Conservation (phyloP, 2,888 invertebrate species). For the Drosophila nigricruria region DNA sequence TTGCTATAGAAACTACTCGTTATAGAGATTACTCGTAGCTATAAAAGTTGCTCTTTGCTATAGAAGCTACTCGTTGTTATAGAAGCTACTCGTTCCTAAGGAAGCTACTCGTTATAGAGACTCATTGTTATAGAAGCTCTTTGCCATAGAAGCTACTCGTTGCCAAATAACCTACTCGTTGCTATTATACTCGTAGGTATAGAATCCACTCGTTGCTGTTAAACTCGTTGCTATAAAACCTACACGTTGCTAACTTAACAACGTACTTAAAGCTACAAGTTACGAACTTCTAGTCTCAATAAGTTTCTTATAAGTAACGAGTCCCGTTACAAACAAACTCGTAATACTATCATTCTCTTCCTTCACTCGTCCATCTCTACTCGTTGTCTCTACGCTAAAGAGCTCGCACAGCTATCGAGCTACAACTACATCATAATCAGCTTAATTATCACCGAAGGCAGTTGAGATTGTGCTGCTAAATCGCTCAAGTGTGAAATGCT, state of each 20-base stretch:
- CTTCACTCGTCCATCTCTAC: too few relatives aligned
- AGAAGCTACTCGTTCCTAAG: not conserved
- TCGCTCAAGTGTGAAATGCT: slow-evolving; percentile 55
- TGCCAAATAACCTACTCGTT: not conserved
- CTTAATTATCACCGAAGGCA: slow-evolving; percentile 6
- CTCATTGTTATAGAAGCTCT: not conserved
- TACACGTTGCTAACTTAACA: not conserved
- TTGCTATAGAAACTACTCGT: not conserved
- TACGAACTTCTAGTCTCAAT: not conserved
- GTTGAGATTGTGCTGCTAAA: slow-evolving; percentile 38
- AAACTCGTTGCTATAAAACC: not conserved
- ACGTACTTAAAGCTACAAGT: not conserved
- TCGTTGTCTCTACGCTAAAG: not conserved
- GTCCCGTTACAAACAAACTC: not conserved
- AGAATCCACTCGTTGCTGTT: not conserved
- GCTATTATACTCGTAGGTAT: not conserved
- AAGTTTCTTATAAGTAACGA: not conserved
- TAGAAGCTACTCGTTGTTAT: not conserved
- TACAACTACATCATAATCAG: slow-evolving; percentile 6
- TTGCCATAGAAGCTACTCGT: not conserved
- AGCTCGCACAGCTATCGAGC: slow-evolving; percentile 3
- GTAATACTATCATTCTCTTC: not conserved
- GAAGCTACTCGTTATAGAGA: not conserved
- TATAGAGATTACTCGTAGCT: not conserved
- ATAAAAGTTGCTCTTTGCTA: not conserved